Evolutionary conservation across 2,888 invertebrate species (phyloP).

Genomic region (Melanophora roralis): DNA sequence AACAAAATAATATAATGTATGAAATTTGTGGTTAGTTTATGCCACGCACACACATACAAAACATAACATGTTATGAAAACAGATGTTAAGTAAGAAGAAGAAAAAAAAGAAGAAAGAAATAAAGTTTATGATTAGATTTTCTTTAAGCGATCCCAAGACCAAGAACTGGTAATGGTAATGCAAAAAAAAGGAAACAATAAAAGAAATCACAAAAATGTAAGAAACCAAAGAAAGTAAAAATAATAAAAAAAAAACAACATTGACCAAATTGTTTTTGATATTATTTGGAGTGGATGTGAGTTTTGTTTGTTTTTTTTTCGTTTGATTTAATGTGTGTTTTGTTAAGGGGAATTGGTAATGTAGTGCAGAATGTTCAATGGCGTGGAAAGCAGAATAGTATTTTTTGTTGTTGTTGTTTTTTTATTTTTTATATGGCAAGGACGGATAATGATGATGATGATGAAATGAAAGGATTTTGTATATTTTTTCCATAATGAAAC

Average conservation of each 20-base stretch:
- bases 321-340: slow-evolving; percentile 26
- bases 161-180: slow-evolving; percentile 67
- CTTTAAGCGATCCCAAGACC: slow-evolving; percentile 77
- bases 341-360: slow-evolving; percentile 16
- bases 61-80: not conserved
- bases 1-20: slow-evolving; percentile 12
- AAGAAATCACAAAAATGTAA: not conserved
- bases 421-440: slow-evolving; percentile 12
- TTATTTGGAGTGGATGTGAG: slow-evolving; percentile 45
- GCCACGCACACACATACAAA: slow-evolving; percentile 26
- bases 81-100: slow-evolving; percentile 20
- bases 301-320: slow-evolving; percentile 30
- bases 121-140: slow-evolving; percentile 76
- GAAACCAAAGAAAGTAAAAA: not conserved
- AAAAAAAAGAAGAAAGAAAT: slow-evolving; percentile 67
- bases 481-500: slow-evolving; percentile 46
- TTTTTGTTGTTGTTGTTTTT: slow-evolving; percentile 28
- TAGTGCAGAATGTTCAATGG: slow-evolving; percentile 38
- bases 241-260: slow-evolving; percentile 19
- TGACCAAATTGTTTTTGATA: slow-evolving; percentile 14
- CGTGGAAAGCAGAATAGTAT: slow-evolving; percentile 50
- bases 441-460: slow-evolving; percentile 55
- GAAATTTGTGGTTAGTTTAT: not conserved
- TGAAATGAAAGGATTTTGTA: slow-evolving; percentile 54
- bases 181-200: not conserved